These are phyloP conservation scores for Sardina pilchardus DNA, from an alignment of 2,113 vertebrate species.

Conservation along the genomic window DNA sequence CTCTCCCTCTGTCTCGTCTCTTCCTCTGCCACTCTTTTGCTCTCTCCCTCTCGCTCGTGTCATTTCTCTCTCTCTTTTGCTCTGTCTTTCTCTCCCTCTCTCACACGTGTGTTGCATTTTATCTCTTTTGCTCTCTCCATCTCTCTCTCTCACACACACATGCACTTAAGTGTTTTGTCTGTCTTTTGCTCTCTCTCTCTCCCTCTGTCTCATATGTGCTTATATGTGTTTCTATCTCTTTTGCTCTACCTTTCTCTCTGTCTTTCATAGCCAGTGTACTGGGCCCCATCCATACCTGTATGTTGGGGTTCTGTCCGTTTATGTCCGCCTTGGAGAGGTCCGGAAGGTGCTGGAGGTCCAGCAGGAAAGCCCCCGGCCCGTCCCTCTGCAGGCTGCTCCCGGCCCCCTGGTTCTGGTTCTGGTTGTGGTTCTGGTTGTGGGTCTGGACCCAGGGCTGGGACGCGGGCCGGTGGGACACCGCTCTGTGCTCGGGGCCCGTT, in stretches of 20 bases:
- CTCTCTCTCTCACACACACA: background rate
- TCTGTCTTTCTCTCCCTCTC: background rate
- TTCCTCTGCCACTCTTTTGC: background rate
- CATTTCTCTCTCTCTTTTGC: background rate
- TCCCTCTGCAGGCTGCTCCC: constrained; percentile 82
- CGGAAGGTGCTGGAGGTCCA: constrained; percentile 95
- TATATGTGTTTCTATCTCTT: no score
- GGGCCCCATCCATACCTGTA: constrained; percentile 79
- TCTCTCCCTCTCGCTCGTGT: background rate
- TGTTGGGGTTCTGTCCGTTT: constrained; percentile 96
- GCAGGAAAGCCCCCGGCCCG: constrained; percentile 84
- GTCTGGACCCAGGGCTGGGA: constrained; percentile 72
- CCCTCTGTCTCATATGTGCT: background rate
- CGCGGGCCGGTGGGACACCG: constrained; percentile 68
- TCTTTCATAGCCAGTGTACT: no score
- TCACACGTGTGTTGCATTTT: background rate
- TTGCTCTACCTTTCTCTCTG: no score
- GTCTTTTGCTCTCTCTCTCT: background rate
- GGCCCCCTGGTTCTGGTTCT: constrained; percentile 58
- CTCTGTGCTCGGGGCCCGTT: constrained; percentile 72
- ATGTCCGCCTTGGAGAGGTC: constrained; percentile 96
- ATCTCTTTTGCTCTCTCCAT: background rate
- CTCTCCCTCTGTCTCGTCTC: constrained; percentile 17
- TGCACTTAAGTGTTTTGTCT: background rate
- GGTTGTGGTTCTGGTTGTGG: constrained; percentile 44